Conservation (phyloP, 1,140 invertebrate genomes). For the Cheumatopsyche charites region DNA sequence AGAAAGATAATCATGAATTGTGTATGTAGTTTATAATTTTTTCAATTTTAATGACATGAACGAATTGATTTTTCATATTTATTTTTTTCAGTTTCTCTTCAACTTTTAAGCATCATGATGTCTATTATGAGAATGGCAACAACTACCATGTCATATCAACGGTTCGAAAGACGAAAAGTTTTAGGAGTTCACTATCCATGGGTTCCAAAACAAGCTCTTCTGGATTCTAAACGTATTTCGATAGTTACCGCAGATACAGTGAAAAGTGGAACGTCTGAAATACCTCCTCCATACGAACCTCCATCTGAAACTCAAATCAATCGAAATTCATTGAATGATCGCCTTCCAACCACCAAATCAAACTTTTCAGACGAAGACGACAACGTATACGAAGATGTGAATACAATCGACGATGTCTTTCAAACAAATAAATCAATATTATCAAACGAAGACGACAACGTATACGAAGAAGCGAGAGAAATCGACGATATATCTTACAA, state of each 20-base stretch:
- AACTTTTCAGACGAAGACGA: background rate
- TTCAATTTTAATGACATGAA: background rate
- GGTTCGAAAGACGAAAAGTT: slow-evolving; percentile 77
- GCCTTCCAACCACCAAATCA: too few species aligned
- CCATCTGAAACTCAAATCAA: background rate
- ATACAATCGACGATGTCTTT: background rate
- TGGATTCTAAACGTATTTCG: background rate
- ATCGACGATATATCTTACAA: background rate
- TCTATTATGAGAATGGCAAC: slow-evolving; percentile 70
- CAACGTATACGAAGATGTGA: background rate
- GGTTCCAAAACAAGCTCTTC: slow-evolving; percentile 56
- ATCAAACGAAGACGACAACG: background rate
- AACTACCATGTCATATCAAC: slow-evolving; percentile 71
- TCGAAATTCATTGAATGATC: background rate
- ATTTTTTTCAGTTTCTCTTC: slow-evolving; percentile 65
- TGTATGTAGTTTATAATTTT: slow-evolving; percentile 44
- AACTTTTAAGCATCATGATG: slow-evolving; percentile 68
- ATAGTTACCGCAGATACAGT: background rate
- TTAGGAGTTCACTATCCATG: slow-evolving; percentile 75
- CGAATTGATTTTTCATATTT: background rate
- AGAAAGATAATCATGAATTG: slow-evolving; percentile 48
- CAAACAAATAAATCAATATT: too few species aligned
- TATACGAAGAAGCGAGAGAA: background rate
- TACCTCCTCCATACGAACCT: background rate
- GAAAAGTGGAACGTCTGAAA: slow-evolving; percentile 13